phyloP scores from a whole-genome alignment of 2,113 vertebrate genomes.

The Haemorhous mexicanus region DNA sequence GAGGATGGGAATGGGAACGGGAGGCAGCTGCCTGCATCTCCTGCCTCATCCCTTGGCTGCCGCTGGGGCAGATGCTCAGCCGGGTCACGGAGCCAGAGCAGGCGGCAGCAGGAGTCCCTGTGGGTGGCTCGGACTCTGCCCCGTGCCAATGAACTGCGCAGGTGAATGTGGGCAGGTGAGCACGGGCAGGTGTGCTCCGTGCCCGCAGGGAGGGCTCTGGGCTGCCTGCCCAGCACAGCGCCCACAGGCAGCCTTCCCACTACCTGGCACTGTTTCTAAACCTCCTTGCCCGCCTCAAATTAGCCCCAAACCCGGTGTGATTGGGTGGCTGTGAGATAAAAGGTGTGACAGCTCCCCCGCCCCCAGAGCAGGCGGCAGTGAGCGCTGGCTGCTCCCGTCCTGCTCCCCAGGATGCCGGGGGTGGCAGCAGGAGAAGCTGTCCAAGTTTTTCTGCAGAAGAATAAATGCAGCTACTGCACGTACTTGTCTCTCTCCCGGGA shows the following conservation, averaged over 20 bases:
- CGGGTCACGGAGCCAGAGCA: fast-evolving
- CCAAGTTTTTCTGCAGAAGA: background rate
- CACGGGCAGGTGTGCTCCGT: background rate
- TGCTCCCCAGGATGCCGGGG: fast-evolving
- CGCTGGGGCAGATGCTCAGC: background rate
- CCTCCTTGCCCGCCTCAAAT: background rate
- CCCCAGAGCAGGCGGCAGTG: background rate
- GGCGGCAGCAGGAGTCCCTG: fast-evolving
- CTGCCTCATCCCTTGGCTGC: fast-evolving
- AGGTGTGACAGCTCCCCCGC: background rate
- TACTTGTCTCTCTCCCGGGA: fast-evolving
- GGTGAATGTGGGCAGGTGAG: background rate
- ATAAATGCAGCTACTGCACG: background rate
- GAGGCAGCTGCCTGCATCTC: background rate
- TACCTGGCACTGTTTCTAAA: background rate
- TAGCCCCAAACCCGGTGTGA: background rate
- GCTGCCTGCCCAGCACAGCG: background rate
- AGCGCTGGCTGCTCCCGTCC: fast-evolving
- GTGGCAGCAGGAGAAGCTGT: background rate
- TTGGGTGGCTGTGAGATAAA: background rate
- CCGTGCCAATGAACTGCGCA: background rate
- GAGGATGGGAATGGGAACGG: background rate
- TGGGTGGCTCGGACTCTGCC: fast-evolving
- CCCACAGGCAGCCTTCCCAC: background rate
- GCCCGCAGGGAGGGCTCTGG: background rate